Base-by-base conservation (phyloP, 1,140 invertebrate genomes). In the Stenopsyche tienmushanensis region DNA sequence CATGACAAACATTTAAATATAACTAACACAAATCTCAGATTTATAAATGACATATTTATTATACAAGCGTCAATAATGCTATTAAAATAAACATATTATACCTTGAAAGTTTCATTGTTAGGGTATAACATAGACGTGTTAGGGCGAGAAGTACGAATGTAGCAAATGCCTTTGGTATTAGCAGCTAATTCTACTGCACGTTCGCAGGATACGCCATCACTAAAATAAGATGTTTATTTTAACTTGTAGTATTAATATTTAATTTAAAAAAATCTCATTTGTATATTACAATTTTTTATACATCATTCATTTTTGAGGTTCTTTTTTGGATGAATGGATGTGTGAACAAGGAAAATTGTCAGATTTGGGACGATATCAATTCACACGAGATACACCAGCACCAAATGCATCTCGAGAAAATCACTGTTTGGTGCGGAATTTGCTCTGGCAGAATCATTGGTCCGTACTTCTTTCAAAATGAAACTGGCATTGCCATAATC, bases 91-190 rank as follows among this genome's bases (percentile, higher is more conserved):
- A 8, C 10, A 8, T n/a, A n/a, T 15, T 15, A 82, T 74, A 91
- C 84, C 73, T 85, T 79, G 77, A 99, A 96, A 1, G 78, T 72
- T 71, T 96, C 91, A 68, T 96, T 85, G 75, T 94, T 96, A 29
- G 86, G 81, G 77, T 99, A 99, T 20, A 99, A 77, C 25, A 98
- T 85, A 24, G 88, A 76, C 0, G 93, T 96, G 69, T 90, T 90
- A 45, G 97, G 96, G 20, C 98, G 84, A 26, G 94, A 97, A 34
- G 95, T 97, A 68, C 98, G 86, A 71, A 98, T 96, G 80, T 97
- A 99, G 73, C 93, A 96, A 72, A 99, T 89, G 25, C 97, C 97
- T 71, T 90, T 88, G 1, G 91, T 97, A 75, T 98, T 98, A 62
- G 97, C 97, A 15, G 97, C 96, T 54, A 99, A 74, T 82, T 99